These are phyloP conservation scores for Panzeria rudis DNA, from an alignment of 2,888 invertebrate genomes.

Conservation along the genomic window DNA sequence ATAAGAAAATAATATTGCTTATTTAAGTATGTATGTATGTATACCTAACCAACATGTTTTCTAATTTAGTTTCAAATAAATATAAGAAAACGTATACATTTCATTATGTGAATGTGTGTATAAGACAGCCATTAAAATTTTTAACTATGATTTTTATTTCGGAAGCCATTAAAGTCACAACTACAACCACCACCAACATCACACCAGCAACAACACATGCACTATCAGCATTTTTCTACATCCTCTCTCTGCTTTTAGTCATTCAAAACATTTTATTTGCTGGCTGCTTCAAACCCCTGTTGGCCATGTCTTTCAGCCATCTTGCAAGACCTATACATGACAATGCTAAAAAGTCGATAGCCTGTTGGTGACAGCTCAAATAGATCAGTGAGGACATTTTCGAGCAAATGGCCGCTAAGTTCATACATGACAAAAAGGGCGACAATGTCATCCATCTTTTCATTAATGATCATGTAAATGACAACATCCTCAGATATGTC, in stretches of 20 bases:
- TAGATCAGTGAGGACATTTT: too few relatives aligned
- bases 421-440: too few relatives aligned
- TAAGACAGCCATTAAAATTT: slow-evolving; percentile 81
- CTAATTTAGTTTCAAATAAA: slow-evolving; percentile 24
- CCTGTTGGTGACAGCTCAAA: too few relatives aligned
- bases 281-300: neutral
- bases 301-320: too few relatives aligned
- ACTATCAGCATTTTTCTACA: slow-evolving; percentile 41
- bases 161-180: slow-evolving; percentile 84
- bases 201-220: slow-evolving; percentile 21
- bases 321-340: too few relatives aligned
- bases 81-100: neutral
- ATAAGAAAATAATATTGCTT: neutral
- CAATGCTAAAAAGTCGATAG: too few relatives aligned
- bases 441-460: too few relatives aligned
- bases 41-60: neutral
- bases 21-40: neutral
- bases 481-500: too few relatives aligned
- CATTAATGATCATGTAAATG: too few relatives aligned
- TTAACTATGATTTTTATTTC: slow-evolving; percentile 82
- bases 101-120: neutral
- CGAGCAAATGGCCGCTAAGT: too few relatives aligned
- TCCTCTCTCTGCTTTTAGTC: slow-evolving; percentile 5
- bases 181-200: slow-evolving; percentile 74
- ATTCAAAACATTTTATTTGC: slow-evolving; percentile 4